A percentile compares a stretch with the other conserved stretches of the same genome.
These are phyloP conservation scores for Tridacna gigas DNA, from an alignment of 2,888 invertebrate species.

Conservation along the genomic window DNA sequence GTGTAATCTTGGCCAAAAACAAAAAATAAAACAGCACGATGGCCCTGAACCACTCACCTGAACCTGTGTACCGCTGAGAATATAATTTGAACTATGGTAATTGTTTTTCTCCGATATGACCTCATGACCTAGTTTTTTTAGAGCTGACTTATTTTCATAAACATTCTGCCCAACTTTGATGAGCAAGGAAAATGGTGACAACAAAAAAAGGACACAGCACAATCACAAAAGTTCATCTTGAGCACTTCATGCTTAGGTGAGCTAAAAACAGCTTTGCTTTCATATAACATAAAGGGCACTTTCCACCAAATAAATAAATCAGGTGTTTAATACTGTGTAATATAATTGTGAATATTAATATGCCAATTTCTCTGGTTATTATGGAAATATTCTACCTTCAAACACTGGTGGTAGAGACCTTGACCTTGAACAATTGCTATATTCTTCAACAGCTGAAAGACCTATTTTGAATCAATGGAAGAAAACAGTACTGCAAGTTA, in stretches of 20 bases:
- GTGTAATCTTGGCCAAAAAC: too few species aligned
- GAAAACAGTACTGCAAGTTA: neutral
- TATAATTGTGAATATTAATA: too few species aligned
- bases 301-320: neutral
- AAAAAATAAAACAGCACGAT: too few species aligned
- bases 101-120: neutral
- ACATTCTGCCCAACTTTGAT: conserved; percentile 4
- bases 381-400: conserved; percentile 72
- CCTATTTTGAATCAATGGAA: conserved; percentile 9
- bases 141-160: neutral
- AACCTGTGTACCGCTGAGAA: too few species aligned
- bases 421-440: conserved; percentile 63
- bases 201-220: neutral
- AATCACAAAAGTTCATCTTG: neutral
- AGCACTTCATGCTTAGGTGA: neutral
- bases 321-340: too few species aligned
- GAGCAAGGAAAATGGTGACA: neutral
- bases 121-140: neutral
- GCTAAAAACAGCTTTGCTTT: neutral
- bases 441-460: conserved; percentile 30
- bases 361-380: neutral
- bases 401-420: conserved; percentile 78
- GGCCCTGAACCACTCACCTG: too few species aligned
- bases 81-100: too few species aligned
- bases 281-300: too few species aligned